Evolutionary conservation across 2,113 vertebrate species (phyloP).

Genomic region (Sialia sialis): DNA sequence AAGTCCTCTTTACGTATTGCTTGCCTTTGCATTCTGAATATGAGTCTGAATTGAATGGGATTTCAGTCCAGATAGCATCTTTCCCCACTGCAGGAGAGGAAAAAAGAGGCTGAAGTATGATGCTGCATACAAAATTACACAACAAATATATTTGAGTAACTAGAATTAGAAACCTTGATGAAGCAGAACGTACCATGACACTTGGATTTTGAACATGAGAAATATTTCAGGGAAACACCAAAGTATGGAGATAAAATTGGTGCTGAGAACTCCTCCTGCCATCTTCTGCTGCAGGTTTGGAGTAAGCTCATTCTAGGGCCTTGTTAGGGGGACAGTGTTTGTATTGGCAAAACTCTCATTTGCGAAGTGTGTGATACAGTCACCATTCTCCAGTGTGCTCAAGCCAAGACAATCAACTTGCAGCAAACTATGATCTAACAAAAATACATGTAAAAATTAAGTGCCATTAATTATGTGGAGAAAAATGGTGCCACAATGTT

Average conservation of each 20-base stretch:
- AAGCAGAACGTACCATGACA: neutral
- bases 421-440: neutral
- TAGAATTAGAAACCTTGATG: neutral
- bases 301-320: neutral
- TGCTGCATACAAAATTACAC: neutral
- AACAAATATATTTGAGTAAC: neutral
- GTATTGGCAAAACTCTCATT: neutral
- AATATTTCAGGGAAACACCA: neutral
- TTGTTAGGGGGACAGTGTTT: neutral
- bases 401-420: neutral
- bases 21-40: constrained; percentile 94
- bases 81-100: constrained; percentile 80
- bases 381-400: neutral
- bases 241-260: neutral
- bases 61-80: constrained; percentile 97
- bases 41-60: constrained; percentile 85
- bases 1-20: constrained; percentile 93
- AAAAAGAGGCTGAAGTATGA: neutral
- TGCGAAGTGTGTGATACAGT: neutral
- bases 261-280: neutral
- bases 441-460: neutral
- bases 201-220: neutral
- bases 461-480: neutral
- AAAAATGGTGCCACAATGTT: neutral
- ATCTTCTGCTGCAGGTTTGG: neutral